Conservation (phyloP, 2,888 invertebrate genomes). For the Magallana nippona region DNA sequence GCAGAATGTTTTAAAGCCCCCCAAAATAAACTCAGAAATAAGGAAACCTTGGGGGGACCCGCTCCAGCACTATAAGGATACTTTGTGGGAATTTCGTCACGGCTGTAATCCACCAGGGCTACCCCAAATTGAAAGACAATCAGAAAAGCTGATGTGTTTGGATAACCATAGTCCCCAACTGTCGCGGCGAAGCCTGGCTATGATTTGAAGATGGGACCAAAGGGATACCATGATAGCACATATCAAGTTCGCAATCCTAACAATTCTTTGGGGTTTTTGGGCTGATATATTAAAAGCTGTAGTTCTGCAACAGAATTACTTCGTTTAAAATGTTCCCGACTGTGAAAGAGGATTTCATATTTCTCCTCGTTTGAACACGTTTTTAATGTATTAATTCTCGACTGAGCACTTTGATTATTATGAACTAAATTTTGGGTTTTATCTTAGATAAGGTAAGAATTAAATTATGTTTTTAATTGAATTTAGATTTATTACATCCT, state of each 20-base stretch:
- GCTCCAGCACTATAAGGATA: constrained; percentile 30
- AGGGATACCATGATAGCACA: constrained; percentile 52
- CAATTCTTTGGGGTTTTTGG: constrained; percentile 55
- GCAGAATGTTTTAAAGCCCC: neutral
- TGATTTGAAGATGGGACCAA: constrained; percentile 52
- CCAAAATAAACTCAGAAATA: constrained; percentile 7
- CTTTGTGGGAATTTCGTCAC: constrained; percentile 18
- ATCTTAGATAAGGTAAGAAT: no score
- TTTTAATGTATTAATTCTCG: neutral
- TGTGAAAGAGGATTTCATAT: neutral
- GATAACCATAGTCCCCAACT: constrained; percentile 51
- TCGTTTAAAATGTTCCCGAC: neutral
- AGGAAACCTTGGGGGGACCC: constrained; percentile 5
- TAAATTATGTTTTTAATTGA: no score
- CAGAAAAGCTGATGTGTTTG: constrained; percentile 47
- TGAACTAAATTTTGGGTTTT: no score
- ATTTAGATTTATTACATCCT: no score
- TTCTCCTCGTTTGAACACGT: constrained; percentile 1
- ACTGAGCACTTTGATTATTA: no score
- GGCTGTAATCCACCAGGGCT: constrained; percentile 37
- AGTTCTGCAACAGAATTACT: neutral
- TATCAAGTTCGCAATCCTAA: constrained; percentile 52
- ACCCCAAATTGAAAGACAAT: constrained; percentile 51
- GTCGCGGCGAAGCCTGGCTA: constrained; percentile 50
- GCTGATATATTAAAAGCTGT: constrained; percentile 52